Percentiles rank a stretch among this genome's conserved stretches.
phyloP scores from a whole-genome alignment of 2,888 invertebrate species.

The Artemia sp. region DNA sequence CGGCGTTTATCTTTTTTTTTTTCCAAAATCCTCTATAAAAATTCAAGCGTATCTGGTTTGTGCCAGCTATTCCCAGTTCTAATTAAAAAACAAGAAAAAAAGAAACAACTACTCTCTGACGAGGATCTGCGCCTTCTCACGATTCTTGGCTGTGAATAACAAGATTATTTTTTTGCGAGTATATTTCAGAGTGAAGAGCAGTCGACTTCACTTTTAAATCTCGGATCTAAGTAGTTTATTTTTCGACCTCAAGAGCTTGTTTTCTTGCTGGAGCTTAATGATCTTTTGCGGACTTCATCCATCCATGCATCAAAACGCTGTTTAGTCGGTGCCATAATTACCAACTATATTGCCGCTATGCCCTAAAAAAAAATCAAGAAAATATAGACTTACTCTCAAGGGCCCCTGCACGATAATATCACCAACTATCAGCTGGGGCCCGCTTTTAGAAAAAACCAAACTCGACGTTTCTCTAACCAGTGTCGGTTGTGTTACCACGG shows the following conservation, averaged over 20 bases:
- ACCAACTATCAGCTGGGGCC: conserved; percentile 6
- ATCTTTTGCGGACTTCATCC: conserved; percentile 13
- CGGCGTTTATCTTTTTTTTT: no score
- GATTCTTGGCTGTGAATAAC: conserved; percentile 3
- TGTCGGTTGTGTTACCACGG: conserved; percentile 5
- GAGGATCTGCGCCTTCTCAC: not conserved
- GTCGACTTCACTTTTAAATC: conserved; percentile 10
- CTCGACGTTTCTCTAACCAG: conserved; percentile 13
- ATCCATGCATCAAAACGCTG: not conserved
- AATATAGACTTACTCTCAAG: conserved; percentile 5
- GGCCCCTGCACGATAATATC: conserved; percentile 1
- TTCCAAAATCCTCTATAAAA: conserved; percentile 1
- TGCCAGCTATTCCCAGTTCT: conserved; percentile 13
- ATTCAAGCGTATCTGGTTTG: not conserved
- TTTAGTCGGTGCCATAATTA: conserved; percentile 10
- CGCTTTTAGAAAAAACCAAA: conserved; percentile 10
- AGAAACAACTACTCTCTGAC: conserved; percentile 6
- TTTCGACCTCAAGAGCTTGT: conserved; percentile 13
- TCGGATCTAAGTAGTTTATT: conserved; percentile 13
- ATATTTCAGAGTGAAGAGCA: conserved; percentile 10
- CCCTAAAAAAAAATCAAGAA: not conserved
- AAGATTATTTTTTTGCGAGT: conserved; percentile 1
- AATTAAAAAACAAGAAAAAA: no score
- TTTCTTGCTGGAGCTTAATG: conserved; percentile 10
- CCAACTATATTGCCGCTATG: conserved; percentile 5